Evolutionary conservation across 2,888 invertebrate species (phyloP), one percentile per base, ranked within the genome.

Genomic region (Glomeris marginata): DNA sequence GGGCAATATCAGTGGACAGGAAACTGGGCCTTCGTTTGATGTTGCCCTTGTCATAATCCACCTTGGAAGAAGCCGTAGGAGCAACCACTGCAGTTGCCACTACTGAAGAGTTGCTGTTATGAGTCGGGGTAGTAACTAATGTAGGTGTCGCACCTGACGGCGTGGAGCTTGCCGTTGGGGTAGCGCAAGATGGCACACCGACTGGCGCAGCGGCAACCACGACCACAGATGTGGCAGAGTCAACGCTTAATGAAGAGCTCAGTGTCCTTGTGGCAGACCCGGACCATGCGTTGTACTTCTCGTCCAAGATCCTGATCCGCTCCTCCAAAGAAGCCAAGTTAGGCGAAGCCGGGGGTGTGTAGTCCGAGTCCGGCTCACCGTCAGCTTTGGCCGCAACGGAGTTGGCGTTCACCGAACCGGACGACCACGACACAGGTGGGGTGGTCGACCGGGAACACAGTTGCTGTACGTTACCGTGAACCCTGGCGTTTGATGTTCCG

Each of bases 261-360:
- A 36, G 33, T 4, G 44, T 44, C 37, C 46, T 51, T 37, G 56
- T 52, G 3, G 59, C 56, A 4, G 60, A 59, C 10, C 62, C 63
- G 38, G 83, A 84, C 88, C 87, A 88, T 60, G 83, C 81, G 63
- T 88, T 87, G 64, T 91, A 88, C 65, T 86, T 87, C 66, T 91
- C 92, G 69, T 94, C 92, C 51, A 95, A 74, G 47, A 84, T 86
- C 56, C 84, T 79, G 60, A 97, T 86, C 56, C 92, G 76, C 66
- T 94, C 92, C 63, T 94, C 92, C 57, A 94, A 74, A 21, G 82
- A 80, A 6, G 73, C 71, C 55, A 60, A 50, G 54, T 57, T 60
- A 11, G 63, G 63, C 44, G 72, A 72, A 2, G 84, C 83, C 59
- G 81, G 80, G 52, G 79, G 78, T 36, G 77, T 75, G 2, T 76